phyloP scores from a whole-genome alignment of 2,113 vertebrate genomes.

The Progne subis region DNA sequence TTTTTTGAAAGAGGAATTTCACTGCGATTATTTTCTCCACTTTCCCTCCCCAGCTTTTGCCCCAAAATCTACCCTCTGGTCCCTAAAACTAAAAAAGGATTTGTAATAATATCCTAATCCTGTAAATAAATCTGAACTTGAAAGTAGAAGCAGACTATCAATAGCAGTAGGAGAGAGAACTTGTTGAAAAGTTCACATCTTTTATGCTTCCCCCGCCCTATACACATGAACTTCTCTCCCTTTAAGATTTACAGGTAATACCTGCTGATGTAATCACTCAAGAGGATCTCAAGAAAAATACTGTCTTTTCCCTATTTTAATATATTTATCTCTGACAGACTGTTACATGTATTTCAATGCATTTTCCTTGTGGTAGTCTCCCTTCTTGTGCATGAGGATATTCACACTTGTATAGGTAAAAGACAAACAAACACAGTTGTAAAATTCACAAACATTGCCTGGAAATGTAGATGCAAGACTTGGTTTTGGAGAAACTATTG shows the following conservation, averaged over 20 bases:
- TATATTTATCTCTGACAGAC: not conserved
- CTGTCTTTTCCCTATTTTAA: not conserved
- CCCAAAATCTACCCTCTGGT: not conserved
- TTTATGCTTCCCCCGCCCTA: not conserved
- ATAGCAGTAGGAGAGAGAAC: not conserved
- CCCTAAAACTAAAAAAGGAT: not conserved
- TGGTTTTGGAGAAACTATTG: not conserved
- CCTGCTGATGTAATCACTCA: not conserved
- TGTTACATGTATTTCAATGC: not conserved
- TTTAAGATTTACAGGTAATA: not conserved
- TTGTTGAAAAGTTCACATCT: not conserved
- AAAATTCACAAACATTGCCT: not conserved
- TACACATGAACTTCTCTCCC: not conserved
- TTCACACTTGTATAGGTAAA: not conserved
- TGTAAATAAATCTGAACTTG: not conserved
- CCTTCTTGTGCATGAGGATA: not conserved
- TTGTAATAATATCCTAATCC: not conserved
- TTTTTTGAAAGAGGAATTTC: not conserved
- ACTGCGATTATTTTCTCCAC: not conserved
- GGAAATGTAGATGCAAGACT: not conserved
- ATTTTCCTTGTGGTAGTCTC: not conserved
- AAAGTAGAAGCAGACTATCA: not conserved
- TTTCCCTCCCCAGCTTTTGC: not conserved
- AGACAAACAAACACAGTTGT: not conserved
- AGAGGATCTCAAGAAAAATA: not conserved